phyloP scores from a whole-genome alignment of 2,888 invertebrate genomes.

The Drosophila meridionalis region DNA sequence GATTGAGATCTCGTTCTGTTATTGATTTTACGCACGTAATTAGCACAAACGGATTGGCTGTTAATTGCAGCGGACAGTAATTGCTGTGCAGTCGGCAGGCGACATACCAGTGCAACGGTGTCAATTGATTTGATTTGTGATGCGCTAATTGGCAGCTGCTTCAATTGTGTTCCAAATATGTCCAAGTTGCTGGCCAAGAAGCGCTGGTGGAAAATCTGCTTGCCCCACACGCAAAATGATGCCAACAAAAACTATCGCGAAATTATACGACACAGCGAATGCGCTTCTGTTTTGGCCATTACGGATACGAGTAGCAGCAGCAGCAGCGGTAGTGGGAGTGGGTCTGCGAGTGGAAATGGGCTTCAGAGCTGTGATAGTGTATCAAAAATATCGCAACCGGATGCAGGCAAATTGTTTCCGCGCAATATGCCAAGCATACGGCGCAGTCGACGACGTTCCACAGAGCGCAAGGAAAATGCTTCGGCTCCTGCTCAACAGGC shows the following conservation, averaged over 20 bases:
- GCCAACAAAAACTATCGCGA: slow-evolving; percentile 92
- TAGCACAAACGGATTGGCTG: slow-evolving; percentile 81
- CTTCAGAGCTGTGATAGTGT: slow-evolving; percentile 57
- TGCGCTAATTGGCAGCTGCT: slow-evolving; percentile 58
- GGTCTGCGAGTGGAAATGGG: slow-evolving; percentile 31
- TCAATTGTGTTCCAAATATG: slow-evolving; percentile 56
- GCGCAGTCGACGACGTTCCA: slow-evolving; percentile 75
- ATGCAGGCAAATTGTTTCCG: slow-evolving; percentile 81
- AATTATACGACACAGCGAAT: slow-evolving; percentile 69
- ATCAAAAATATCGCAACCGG: slow-evolving; percentile 76
- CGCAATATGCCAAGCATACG: slow-evolving; percentile 84
- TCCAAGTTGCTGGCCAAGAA: slow-evolving; percentile 86
- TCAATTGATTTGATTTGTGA: slow-evolving; percentile 62
- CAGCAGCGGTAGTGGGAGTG: not conserved
- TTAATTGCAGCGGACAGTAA: slow-evolving; percentile 77
- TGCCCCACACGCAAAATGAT: slow-evolving; percentile 89
- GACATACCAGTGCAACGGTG: slow-evolving; percentile 32
- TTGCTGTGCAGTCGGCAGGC: slow-evolving; percentile 58
- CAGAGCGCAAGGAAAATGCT: slow-evolving; percentile 42
- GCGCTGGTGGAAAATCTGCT: slow-evolving; percentile 94
- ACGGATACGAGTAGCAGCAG: slow-evolving; percentile 54
- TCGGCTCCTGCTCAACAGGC: slow-evolving; percentile 4
- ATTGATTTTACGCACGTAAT: slow-evolving; percentile 79
- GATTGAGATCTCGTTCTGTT: slow-evolving; percentile 28
- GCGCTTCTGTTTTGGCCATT: slow-evolving; percentile 57